Evolutionary conservation across 2,888 invertebrate species (phyloP).

Genomic region (Dasypolia templi): DNA sequence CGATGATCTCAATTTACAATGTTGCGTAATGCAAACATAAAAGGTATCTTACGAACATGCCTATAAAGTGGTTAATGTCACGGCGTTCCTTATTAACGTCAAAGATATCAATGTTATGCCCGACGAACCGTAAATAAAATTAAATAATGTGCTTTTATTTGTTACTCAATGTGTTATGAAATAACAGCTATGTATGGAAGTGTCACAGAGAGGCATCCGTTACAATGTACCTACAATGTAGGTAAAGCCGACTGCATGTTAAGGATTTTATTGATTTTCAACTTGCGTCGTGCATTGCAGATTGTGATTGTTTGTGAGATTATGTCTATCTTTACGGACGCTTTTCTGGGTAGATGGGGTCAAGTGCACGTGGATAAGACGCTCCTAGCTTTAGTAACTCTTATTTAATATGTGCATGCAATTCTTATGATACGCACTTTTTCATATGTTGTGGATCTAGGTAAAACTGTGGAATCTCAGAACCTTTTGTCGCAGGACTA

Average conservation of each 20-base stretch:
- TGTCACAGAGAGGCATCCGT: slow-evolving; percentile 48
- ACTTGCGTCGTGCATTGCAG: background rate
- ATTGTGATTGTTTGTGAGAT: background rate
- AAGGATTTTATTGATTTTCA: slow-evolving; percentile 36
- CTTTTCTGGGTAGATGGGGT: background rate
- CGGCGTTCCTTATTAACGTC: slow-evolving; percentile 49
- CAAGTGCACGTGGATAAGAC: background rate
- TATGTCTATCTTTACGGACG: background rate
- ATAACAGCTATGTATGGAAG: slow-evolving; percentile 60
- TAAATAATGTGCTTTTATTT: slow-evolving; percentile 69
- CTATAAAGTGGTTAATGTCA: slow-evolving; percentile 74
- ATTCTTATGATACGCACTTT: background rate
- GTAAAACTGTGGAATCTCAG: background rate
- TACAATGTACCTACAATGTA: slow-evolving; percentile 12
- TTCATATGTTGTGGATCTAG: background rate
- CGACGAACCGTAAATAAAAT: slow-evolving; percentile 65
- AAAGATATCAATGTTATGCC: slow-evolving; percentile 65
- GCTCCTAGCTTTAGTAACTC: background rate
- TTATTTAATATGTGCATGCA: background rate
- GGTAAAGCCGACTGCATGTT: slow-evolving; percentile 18
- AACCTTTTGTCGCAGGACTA: background rate
- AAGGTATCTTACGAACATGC: slow-evolving; percentile 65
- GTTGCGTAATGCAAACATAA: slow-evolving; percentile 63
- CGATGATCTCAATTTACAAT: slow-evolving; percentile 78
- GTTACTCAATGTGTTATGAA: slow-evolving; percentile 71